Conservation (phyloP, 2,797 vertebrate genomes). For the Nannoperca obscura region DNA sequence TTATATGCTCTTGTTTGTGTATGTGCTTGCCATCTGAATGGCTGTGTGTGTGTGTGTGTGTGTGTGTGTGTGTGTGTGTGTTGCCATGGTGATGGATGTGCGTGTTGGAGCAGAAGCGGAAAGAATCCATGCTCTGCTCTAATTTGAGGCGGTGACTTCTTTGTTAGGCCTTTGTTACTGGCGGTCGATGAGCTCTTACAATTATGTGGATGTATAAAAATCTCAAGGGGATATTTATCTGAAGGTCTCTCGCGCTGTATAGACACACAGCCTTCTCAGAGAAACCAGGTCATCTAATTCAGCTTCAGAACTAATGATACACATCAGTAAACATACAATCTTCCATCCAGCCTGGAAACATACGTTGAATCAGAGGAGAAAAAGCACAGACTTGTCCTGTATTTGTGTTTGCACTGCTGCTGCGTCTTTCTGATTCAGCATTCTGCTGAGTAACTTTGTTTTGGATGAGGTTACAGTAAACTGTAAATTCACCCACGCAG, state of each 20-base stretch:
- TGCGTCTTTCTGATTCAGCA: conserved; percentile 33
- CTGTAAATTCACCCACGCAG: conserved; percentile 64
- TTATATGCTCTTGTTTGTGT: neutral
- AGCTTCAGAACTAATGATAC: conserved; percentile 1
- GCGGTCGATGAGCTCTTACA: conserved; percentile 30
- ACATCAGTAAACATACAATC: conserved; percentile 31
- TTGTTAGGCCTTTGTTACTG: conserved; percentile 24
- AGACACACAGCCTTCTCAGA: conserved; percentile 4
- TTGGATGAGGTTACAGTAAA: conserved; percentile 56
- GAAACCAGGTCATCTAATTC: neutral
- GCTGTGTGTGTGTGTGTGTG: conserved; percentile 20
- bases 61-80: conserved; percentile 25
- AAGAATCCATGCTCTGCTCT: conserved; percentile 27
- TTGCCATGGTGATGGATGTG: conserved; percentile 64
- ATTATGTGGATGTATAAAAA: conserved; percentile 15
- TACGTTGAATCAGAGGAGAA: conserved; percentile 34
- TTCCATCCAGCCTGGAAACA: conserved; percentile 35
- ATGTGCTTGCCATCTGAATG: conserved; percentile 33
- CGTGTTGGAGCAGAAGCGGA: conserved; percentile 40
- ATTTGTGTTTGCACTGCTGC: conserved; percentile 27
- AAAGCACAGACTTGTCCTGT: neutral
- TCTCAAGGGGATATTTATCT: conserved; percentile 7
- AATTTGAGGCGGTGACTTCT: conserved; percentile 30
- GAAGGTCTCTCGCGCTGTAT: neutral
- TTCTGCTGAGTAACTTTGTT: conserved; percentile 64